Conservation (phyloP, 2,113 vertebrate species). For the Puma concolor region DNA sequence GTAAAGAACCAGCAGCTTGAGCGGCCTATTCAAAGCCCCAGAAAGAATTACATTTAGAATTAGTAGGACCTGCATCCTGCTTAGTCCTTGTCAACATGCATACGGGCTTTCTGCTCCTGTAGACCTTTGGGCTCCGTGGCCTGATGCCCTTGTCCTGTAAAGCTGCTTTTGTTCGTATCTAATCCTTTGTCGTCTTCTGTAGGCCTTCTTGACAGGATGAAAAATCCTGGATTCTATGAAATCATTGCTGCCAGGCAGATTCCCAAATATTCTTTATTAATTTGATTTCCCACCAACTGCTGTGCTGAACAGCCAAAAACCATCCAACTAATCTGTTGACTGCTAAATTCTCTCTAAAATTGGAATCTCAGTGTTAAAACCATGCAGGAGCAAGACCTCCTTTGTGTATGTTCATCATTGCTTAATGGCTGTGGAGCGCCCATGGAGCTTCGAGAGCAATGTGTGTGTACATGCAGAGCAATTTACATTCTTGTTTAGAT, state of each 20-base stretch:
- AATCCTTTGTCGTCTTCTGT: background rate
- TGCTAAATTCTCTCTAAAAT: constrained; percentile 43
- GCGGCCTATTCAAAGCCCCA: background rate
- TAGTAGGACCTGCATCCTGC: background rate
- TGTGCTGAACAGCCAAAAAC: constrained; percentile 46
- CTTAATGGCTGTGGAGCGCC: background rate
- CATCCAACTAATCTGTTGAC: constrained; percentile 32
- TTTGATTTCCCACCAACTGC: constrained; percentile 66
- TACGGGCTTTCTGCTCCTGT: background rate
- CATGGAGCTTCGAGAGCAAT: background rate
- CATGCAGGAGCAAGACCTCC: constrained; percentile 9
- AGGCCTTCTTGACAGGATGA: background rate
- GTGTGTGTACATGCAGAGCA: background rate
- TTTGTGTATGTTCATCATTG: constrained; percentile 38
- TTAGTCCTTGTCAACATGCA: background rate
- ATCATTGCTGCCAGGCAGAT: constrained; percentile 44
- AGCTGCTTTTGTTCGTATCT: background rate
- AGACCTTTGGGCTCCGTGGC: background rate
- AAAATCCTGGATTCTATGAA: constrained; percentile 39
- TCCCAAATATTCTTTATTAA: constrained; percentile 67
- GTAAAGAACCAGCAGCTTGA: background rate
- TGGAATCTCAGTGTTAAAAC: constrained; percentile 26
- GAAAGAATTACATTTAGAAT: background rate
- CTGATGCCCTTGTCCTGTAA: background rate
- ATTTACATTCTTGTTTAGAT: background rate